phyloP scores from a whole-genome alignment of 2,888 invertebrate species.

The Philopedon plagiatum region DNA sequence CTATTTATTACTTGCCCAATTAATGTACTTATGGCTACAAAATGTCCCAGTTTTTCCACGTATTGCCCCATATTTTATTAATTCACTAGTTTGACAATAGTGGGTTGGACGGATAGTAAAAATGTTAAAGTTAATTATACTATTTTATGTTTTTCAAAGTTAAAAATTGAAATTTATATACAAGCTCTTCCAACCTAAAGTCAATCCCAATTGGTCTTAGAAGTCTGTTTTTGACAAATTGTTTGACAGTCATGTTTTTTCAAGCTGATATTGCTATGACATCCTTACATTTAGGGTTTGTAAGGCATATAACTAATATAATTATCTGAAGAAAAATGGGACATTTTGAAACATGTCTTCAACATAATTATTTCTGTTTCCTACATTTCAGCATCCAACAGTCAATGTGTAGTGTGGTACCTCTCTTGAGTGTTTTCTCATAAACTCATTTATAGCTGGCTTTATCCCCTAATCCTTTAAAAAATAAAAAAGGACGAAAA shows the following conservation, averaged over 20 bases:
- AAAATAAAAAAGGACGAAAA: background rate
- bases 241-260: too few species aligned
- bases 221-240: too few species aligned
- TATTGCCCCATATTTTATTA: too few species aligned
- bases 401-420: slow-evolving; percentile 6
- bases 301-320: background rate
- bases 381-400: background rate
- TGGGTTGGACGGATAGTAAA: too few species aligned
- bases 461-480: background rate
- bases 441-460: background rate
- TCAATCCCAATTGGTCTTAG: too few species aligned
- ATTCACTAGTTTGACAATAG: too few species aligned
- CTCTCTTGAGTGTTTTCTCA: background rate
- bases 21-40: background rate
- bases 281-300: too few species aligned
- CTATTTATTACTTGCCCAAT: slow-evolving; percentile 14
- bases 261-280: too few species aligned
- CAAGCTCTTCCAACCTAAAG: too few species aligned
- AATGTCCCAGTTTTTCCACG: slow-evolving; percentile 13
- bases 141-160: too few species aligned
- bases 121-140: too few species aligned
- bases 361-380: background rate
- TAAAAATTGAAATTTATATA: too few species aligned
- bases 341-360: background rate
- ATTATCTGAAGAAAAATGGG: background rate